Evolutionary conservation across 2,888 invertebrate species (phyloP).

Genomic region (Spodoptera littoralis): DNA sequence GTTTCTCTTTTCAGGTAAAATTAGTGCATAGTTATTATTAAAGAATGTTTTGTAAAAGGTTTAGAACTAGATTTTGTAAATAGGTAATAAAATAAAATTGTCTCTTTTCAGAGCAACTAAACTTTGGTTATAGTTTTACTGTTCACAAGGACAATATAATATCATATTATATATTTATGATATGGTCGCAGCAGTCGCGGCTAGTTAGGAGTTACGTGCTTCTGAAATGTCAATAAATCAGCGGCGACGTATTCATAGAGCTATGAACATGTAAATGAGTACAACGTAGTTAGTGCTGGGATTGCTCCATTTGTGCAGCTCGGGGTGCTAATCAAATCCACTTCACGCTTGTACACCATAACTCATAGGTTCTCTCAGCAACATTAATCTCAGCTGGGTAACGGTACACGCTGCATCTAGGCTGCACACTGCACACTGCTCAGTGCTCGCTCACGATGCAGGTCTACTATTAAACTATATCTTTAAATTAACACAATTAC

Average conservation of each 20-base stretch:
- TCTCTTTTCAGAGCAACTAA: no score
- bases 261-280: constrained; percentile 22
- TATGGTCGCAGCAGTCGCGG: no score
- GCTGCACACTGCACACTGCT: background rate
- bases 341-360: constrained; percentile 14
- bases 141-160: no score
- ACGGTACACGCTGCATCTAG: constrained; percentile 31
- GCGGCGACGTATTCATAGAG: constrained; percentile 6
- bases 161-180: no score
- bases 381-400: constrained; percentile 30
- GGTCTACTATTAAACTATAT: constrained; percentile 4
- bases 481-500: constrained; percentile 17
- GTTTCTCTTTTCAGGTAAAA: no score
- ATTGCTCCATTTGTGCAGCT: constrained; percentile 18
- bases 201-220: no score
- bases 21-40: no score
- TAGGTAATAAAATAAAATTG: no score
- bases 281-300: constrained; percentile 5
- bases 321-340: constrained; percentile 38
- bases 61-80: no score
- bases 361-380: constrained; percentile 15
- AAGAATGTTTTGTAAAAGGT: no score
- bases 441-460: background rate
- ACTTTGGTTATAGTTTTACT: no score
- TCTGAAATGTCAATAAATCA: constrained; percentile 9